Evolutionary conservation across 2,113 vertebrate species (phyloP), one percentile per base, ranked within the genome.

Genomic region (Heloderma charlesbogerti): DNA sequence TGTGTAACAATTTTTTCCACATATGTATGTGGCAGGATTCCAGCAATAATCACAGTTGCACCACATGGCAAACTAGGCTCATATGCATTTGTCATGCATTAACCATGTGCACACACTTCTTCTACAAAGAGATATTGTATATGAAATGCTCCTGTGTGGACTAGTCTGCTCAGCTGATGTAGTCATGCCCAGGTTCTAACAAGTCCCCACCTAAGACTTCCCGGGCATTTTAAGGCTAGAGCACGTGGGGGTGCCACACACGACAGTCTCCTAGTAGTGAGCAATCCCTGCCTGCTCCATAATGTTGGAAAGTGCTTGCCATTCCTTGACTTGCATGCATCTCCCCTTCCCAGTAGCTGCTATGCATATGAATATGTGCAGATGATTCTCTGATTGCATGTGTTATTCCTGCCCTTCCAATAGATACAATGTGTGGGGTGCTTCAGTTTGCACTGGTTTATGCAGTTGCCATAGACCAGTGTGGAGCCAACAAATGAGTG

Each of bases 401-500:
- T 63, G 60, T 20, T 63, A 63, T 63, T 63, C 20, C 60, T 63
- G 60, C 60, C 60, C 60, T 63, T 63, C 60, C 60, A 63, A 20
- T 63, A 3, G 2, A 63, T 63, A 5, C 60, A 63, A 22, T 20
- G 60, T 20, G 60, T 22, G 4, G 20, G 60, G 60, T 63, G 78
- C 27, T 54, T 80, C 43, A 31, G 29, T 51, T 54, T 93, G 45
- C 89, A 25, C 48, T 51, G 31, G 20, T 67, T 25, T 79, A 7
- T 91, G 87, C 31, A 77, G 34, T 90, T 95, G 87, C 80, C 60
- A 43, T 40, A 22, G 81, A 48, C 89, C 87, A 79, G 40, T 13
- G 8, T 29, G 77, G 10, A 10, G 4, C 25, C 6, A 79, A 13
- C 78, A 22, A 90, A 89, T 77, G 29, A 80, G 27, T 13, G 37